phyloP scores from a whole-genome alignment of 2,797 vertebrate species.

The Alexandromys oeconomus region DNA sequence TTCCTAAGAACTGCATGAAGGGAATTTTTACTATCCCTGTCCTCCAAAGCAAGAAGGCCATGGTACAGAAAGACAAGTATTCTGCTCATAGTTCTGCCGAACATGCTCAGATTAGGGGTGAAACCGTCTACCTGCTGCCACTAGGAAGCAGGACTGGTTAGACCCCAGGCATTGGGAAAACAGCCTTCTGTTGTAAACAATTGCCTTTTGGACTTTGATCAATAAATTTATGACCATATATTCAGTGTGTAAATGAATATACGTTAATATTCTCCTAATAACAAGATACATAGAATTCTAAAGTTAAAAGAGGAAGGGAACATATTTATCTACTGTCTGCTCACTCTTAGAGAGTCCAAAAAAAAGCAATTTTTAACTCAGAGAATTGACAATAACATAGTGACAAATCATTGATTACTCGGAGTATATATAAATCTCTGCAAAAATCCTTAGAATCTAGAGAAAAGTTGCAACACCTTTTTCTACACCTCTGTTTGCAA shows the following conservation, averaged over 20 bases:
- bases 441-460: background rate
- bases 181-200: background rate
- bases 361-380: background rate
- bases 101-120: background rate
- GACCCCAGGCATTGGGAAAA: background rate
- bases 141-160: background rate
- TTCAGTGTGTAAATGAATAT: background rate
- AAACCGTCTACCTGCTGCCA: background rate
- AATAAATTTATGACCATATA: background rate
- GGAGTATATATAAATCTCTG: conserved; percentile 1
- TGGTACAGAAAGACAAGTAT: background rate
- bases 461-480: background rate
- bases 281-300: background rate
- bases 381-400: background rate
- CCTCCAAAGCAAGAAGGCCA: background rate
- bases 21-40: background rate
- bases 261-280: background rate
- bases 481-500: background rate
- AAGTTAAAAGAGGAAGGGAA: conserved; percentile 6
- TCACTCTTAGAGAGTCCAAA: background rate
- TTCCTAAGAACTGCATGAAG: background rate
- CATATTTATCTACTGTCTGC: background rate
- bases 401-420: background rate
- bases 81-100: background rate
- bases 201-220: background rate